Conservation (phyloP, 1,140 invertebrate species). For the Euglossa dilemma region DNA sequence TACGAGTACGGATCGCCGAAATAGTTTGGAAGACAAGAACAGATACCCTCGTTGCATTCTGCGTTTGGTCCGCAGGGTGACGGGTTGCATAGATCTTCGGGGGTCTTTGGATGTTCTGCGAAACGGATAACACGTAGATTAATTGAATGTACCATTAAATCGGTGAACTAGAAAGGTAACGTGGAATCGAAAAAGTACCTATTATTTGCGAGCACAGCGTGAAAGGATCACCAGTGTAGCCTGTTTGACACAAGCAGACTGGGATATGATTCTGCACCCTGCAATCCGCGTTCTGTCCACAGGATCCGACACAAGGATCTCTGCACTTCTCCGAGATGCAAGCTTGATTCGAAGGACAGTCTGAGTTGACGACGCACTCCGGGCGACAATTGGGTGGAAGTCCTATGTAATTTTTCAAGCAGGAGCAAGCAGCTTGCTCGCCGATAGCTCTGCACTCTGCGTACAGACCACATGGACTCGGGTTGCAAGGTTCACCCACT, state of each 20-base stretch:
- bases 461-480: slow-evolving; percentile 83
- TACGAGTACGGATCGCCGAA: slow-evolving; percentile 86
- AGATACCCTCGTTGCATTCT: slow-evolving; percentile 88
- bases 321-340: slow-evolving; percentile 86
- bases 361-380: slow-evolving; percentile 84
- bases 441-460: slow-evolving; percentile 82
- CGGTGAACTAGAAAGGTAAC: too few relatives aligned
- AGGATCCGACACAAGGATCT: slow-evolving; percentile 88
- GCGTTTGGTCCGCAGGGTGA: slow-evolving; percentile 91
- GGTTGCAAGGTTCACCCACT: slow-evolving; percentile 78
- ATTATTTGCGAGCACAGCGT: slow-evolving; percentile 82
- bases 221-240: slow-evolving; percentile 87
- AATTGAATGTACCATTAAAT: too few relatives aligned
- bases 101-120: slow-evolving; percentile 76
- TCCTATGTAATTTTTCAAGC: slow-evolving; percentile 83
- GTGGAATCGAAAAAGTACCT: slow-evolving; percentile 46
- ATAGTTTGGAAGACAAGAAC: slow-evolving; percentile 89
- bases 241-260: slow-evolving; percentile 86
- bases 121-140: not conserved
- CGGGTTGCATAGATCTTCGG: slow-evolving; percentile 88
- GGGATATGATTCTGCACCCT: slow-evolving; percentile 90
- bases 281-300: slow-evolving; percentile 88
- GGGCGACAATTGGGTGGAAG: slow-evolving; percentile 84
- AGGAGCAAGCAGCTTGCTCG: slow-evolving; percentile 84
- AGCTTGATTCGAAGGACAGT: slow-evolving; percentile 82